Evolutionary conservation across 2,113 vertebrate genomes (phyloP).

Genomic region (Psephotus haematonotus): DNA sequence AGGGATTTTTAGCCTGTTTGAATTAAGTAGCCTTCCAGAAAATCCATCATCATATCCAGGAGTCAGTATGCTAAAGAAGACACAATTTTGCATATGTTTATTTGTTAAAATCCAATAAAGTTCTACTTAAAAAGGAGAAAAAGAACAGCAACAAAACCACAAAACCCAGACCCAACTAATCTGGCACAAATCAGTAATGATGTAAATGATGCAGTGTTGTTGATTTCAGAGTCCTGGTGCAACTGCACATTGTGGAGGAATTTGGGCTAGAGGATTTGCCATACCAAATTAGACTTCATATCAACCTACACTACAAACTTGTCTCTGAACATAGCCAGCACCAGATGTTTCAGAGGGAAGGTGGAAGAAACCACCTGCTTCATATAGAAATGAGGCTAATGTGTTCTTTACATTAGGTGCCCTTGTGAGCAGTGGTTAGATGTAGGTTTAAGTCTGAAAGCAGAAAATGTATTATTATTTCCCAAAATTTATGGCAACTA

Average conservation of each 20-base stretch:
- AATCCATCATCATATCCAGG: neutral
- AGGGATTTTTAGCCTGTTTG: neutral
- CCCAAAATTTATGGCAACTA: neutral
- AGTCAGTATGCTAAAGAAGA: neutral
- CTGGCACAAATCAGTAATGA: neutral
- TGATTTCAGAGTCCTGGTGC: neutral
- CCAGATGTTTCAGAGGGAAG: slow-evolving; percentile 24
- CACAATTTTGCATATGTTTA: neutral
- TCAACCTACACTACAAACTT: neutral
- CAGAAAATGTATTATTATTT: neutral
- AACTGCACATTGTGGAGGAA: neutral
- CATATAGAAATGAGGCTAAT: neutral
- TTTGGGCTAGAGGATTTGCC: neutral
- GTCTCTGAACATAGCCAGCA: neutral
- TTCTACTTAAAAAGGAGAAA: neutral
- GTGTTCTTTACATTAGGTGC: neutral
- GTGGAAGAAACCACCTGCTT: neutral
- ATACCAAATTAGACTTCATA: neutral
- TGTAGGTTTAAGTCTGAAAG: neutral
- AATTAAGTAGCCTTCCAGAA: neutral
- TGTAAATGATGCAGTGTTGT: neutral
- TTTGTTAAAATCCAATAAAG: neutral
- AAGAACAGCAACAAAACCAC: neutral
- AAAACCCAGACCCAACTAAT: neutral
- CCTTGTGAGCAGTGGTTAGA: neutral